Evolutionary conservation across 1,140 invertebrate species (phyloP), one percentile per base, ranked within the genome.

Genomic region (Panonychus citri): DNA sequence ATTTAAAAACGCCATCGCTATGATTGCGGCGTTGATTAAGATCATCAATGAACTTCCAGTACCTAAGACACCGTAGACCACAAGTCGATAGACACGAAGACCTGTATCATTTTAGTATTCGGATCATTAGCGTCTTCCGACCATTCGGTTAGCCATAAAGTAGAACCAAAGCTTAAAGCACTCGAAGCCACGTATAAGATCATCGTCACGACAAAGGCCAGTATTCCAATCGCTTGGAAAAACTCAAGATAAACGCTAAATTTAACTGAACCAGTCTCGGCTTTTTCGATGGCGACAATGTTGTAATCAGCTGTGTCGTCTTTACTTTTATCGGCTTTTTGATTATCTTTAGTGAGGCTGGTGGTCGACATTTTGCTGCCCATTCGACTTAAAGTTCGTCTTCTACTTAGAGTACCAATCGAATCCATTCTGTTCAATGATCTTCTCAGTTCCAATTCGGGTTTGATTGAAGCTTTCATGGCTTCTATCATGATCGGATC

Each of bases 1-100:
- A 17, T 26, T 54, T 24, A 60, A 46, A 17, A 26, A 21, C 4
- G 59, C 49, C 12, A 59, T 60, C 39, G 5, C 26, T 26, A 58
- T 25, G 3, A 54, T 28, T 17, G 54, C n/a, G 3, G 57, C 49
- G 3, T 53, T 43, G n/a, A 10, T 48, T 8, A 12, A 51, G n/a
- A 42, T 28, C 60, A 17, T 4, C 5, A 60, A 12, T 1, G 28
- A 50, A 81, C 91, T 86, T 53, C 82, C 81, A 54, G 84, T 67
- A 60, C 87, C 87, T 50, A 91, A 76, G 26, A 76, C 83, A 58
- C 81, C 84, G 68, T 93, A 93, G n/a, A 90, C 82, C 59, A 82
- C 83, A 43, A 93, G 74, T 67, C 88, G 88, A 67, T 84, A 73
- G 67, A 89, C 78, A 59, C 82, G 70, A 63, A 62, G 73, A 74